phyloP scores from a whole-genome alignment of 2,797 vertebrate genomes.

The Sebastes itinus region DNA sequence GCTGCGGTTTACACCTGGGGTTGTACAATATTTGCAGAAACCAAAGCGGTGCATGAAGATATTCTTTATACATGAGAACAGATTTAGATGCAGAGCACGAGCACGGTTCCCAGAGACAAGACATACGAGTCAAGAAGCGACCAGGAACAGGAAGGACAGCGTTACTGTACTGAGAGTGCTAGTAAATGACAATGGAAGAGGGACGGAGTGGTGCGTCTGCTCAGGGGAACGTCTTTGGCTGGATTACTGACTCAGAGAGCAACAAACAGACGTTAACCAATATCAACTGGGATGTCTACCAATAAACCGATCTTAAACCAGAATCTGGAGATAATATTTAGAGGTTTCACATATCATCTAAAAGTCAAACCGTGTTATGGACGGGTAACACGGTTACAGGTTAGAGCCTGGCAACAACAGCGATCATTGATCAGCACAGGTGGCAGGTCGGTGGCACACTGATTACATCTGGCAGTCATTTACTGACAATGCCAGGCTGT shows the following conservation, averaged over 20 bases:
- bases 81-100: background rate
- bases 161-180: background rate
- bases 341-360: background rate
- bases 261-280: too few species aligned
- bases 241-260: background rate
- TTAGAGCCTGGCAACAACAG: background rate
- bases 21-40: background rate
- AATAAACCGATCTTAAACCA: too few species aligned
- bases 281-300: too few species aligned
- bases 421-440: slow-evolving; percentile 12
- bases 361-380: background rate
- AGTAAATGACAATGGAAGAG: background rate
- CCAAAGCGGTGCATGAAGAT: background rate
- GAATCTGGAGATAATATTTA: background rate
- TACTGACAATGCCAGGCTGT: slow-evolving; percentile 11
- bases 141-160: background rate
- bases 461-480: slow-evolving; percentile 28
- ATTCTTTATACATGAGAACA: background rate
- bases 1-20: background rate
- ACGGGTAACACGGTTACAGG: background rate
- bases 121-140: background rate
- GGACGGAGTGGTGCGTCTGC: background rate
- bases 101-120: background rate
- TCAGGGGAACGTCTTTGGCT: background rate
- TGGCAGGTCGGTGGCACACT: background rate